These are phyloP conservation scores for Drepanosiphum platanoidis DNA, from an alignment of 2,888 invertebrate species.

Conservation along the genomic window DNA sequence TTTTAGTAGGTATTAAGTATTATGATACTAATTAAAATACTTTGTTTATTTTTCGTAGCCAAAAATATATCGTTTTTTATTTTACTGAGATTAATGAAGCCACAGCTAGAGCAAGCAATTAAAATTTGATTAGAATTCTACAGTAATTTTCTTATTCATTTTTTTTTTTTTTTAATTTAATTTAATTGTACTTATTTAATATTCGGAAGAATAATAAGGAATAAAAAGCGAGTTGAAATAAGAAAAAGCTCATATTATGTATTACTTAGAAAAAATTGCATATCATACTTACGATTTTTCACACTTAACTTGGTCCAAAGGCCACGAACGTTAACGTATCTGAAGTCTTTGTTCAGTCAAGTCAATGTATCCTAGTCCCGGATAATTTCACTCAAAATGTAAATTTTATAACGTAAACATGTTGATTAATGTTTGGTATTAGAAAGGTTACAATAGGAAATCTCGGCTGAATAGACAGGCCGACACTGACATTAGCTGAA, in stretches of 20 bases:
- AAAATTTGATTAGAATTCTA: no score
- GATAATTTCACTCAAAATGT: neutral
- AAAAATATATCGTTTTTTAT: no score
- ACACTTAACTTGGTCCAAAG: neutral
- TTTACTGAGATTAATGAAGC: no score
- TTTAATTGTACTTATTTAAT: no score
- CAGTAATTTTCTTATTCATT: no score
- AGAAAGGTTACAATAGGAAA: neutral
- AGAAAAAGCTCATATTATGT: neutral
- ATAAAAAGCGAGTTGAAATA: no score
- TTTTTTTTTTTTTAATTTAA: no score
- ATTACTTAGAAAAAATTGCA: neutral
- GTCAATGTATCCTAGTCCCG: neutral
- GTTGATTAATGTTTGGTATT: neutral
- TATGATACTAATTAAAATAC: no score
- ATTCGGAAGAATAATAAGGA: no score
- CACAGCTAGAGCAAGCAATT: no score
- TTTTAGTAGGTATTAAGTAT: no score
- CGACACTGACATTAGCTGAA: neutral
- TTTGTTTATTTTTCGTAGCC: no score
- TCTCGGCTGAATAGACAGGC: neutral
- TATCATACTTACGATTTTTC: neutral
- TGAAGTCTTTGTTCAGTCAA: neutral
- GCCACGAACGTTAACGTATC: neutral
- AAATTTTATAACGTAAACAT: neutral